A percentile compares a stretch with the other conserved stretches of the same genome.
phyloP scores from a whole-genome alignment of 2,888 invertebrate species.

The Heliconius charithonia region DNA sequence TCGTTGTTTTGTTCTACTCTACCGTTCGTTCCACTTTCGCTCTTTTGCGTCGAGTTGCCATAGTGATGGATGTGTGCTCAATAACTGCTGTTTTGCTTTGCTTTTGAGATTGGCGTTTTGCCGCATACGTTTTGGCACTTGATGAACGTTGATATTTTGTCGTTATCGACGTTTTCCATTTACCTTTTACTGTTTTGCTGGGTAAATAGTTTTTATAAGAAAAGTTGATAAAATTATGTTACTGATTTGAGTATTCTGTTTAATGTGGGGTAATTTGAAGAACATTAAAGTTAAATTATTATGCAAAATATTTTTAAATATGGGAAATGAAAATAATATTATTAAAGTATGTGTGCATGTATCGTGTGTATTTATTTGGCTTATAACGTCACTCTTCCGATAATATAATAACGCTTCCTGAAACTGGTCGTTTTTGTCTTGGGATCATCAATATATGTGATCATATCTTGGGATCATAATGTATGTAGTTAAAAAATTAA shows the following conservation, averaged over 20 bases:
- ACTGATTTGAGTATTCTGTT: too few relatives aligned
- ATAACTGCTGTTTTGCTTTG: conserved; percentile 51
- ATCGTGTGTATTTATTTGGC: not conserved
- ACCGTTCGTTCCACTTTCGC: conserved; percentile 73
- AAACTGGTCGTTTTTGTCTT: not conserved
- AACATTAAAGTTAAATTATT: too few relatives aligned
- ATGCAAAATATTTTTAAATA: too few relatives aligned
- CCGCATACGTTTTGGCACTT: conserved; percentile 33
- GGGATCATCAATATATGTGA: conserved; percentile 3
- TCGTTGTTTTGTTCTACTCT: conserved; percentile 31
- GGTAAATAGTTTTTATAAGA: not conserved
- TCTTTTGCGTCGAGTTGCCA: conserved; percentile 64
- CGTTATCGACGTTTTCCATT: not conserved
- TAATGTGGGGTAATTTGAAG: too few relatives aligned
- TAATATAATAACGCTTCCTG: too few relatives aligned
- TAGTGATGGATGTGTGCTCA: conserved; percentile 68
- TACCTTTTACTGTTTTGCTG: not conserved
- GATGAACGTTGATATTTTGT: not conserved
- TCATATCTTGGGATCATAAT: too few relatives aligned
- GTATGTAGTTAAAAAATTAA: too few relatives aligned
- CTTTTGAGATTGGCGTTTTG: conserved; percentile 44
- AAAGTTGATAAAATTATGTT: not conserved
- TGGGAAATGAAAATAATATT: not conserved
- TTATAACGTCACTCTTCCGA: not conserved
- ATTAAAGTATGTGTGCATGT: not conserved